These are phyloP conservation scores for Lucilia cuprina DNA, from an alignment of 1,140 invertebrate species.

Conservation along the genomic window DNA sequence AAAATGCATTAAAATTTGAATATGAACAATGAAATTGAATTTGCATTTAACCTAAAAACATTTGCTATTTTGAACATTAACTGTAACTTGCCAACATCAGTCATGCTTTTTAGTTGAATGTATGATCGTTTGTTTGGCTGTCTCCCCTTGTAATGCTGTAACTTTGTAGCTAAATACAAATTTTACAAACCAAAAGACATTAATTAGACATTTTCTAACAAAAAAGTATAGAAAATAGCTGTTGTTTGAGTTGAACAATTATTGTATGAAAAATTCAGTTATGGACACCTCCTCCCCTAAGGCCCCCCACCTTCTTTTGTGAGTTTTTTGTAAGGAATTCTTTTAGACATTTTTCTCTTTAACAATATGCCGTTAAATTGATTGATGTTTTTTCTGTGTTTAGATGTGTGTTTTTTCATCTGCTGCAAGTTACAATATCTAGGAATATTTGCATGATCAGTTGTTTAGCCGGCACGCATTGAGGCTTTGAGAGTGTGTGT, in stretches of 20 bases:
- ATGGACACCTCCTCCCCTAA: background rate
- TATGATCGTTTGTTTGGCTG: background rate
- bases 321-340: background rate
- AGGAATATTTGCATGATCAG: constrained; percentile 15
- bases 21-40: constrained; percentile 6
- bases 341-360: background rate
- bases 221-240: background rate
- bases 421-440: too few relatives aligned
- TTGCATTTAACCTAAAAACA: background rate
- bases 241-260: background rate
- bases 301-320: background rate
- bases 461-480: constrained; percentile 2
- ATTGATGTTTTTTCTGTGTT: background rate
- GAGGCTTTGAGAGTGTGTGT: background rate
- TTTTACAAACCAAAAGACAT: background rate
- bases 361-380: constrained; percentile 33
- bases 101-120: background rate
- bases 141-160: background rate
- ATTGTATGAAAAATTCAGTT: background rate
- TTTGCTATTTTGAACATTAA: background rate
- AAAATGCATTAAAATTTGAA: constrained; percentile 2
- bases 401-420: too few relatives aligned
- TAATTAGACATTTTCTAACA: background rate
- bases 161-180: background rate
- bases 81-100: background rate